These are phyloP conservation scores for Lycopodina hypogea DNA, from an alignment of 37 sponge, comb jelly and placozoan species.

Conservation along the genomic window DNA sequence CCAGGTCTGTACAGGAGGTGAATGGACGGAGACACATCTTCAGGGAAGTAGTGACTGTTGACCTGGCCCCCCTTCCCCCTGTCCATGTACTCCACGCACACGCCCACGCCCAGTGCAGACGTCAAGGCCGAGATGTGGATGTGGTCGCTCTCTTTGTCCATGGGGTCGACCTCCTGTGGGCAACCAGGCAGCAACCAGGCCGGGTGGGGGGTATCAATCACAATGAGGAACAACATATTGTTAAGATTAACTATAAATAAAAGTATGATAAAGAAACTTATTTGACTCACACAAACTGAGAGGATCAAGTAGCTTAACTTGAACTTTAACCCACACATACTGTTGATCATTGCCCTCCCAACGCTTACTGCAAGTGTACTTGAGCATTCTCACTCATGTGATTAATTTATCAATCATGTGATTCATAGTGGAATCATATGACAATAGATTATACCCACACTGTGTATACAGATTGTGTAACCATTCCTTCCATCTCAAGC, in stretches of 20 bases:
- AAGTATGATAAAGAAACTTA: neutral
- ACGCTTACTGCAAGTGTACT: no score
- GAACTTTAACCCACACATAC: no score
- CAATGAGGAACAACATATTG: no score
- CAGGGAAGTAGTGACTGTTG: slow-evolving; percentile 87
- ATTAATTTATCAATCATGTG: no score
- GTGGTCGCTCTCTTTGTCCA: slow-evolving; percentile 94
- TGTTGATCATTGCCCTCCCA: no score
- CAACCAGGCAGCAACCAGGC: neutral
- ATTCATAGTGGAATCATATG: no score
- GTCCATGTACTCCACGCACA: slow-evolving; percentile 96
- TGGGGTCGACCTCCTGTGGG: slow-evolving; percentile 95
- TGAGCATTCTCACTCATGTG: no score
- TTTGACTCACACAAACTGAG: neutral
- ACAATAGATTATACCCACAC: no score
- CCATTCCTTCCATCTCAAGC: no score
- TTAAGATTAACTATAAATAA: neutral
- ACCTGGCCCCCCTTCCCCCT: slow-evolving; percentile 83
- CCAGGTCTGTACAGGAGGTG: slow-evolving; percentile 96
- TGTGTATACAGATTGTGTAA: no score
- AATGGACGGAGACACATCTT: slow-evolving; percentile 59
- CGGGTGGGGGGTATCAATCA: no score
- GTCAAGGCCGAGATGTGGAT: slow-evolving; percentile 92
- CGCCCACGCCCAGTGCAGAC: slow-evolving; percentile 66
- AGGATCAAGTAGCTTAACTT: neutral